A percentile compares a stretch with the other conserved stretches of the same genome.
These are phyloP conservation scores for Anorthoa munda DNA, from an alignment of 2,888 invertebrate genomes.

Conservation along the genomic window DNA sequence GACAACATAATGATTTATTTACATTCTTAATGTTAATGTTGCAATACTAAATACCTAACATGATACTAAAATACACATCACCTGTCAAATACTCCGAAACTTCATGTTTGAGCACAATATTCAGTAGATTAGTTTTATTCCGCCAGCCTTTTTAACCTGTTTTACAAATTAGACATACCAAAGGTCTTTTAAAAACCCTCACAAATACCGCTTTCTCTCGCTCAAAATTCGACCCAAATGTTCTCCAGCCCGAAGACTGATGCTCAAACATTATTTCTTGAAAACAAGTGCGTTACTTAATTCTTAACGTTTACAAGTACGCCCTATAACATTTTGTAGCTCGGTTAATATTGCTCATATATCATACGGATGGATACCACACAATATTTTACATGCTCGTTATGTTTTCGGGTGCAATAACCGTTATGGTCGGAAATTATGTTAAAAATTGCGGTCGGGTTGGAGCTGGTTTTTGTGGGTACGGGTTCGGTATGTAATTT, in stretches of 20 bases:
- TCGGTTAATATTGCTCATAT: slow-evolving; percentile 71
- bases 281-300: slow-evolving; percentile 57
- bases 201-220: slow-evolving; percentile 11
- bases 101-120: not conserved
- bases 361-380: slow-evolving; percentile 68
- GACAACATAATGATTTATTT: no score
- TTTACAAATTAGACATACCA: not conserved
- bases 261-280: slow-evolving; percentile 51
- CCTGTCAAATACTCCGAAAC: not conserved
- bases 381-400: slow-evolving; percentile 78
- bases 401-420: slow-evolving; percentile 74
- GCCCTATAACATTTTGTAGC: slow-evolving; percentile 56
- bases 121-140: not conserved
- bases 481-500: slow-evolving; percentile 50
- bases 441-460: slow-evolving; percentile 47
- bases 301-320: slow-evolving; percentile 54
- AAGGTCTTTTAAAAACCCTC: not conserved
- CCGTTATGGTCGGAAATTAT: slow-evolving; percentile 72
- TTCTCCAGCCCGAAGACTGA: slow-evolving; percentile 43
- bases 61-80: not conserved
- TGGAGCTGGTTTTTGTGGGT: not conserved
- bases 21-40: no score
- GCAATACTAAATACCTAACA: no score
- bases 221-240: slow-evolving; percentile 37
- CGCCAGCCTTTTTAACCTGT: not conserved